Conservation (phyloP, 2,888 invertebrate genomes). For the Philonicus albiceps region DNA sequence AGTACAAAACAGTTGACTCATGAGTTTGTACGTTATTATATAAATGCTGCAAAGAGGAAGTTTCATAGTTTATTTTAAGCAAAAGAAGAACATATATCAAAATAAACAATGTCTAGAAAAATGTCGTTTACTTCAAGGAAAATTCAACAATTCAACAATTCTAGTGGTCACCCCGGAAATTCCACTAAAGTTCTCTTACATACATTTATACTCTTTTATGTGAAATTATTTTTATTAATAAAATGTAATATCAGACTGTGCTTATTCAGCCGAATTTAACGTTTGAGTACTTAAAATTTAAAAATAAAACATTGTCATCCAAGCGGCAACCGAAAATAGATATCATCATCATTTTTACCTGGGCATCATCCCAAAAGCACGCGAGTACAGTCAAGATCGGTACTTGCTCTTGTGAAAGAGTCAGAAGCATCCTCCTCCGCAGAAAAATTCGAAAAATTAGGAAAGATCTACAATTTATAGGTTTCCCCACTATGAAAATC, state of each 20-base stretch:
- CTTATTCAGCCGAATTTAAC: constrained; percentile 1
- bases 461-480: neutral
- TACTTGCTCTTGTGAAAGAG: neutral
- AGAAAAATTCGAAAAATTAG: neutral
- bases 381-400: neutral
- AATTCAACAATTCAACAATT: neutral
- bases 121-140: neutral
- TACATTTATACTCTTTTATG: neutral
- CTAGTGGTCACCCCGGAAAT: neutral
- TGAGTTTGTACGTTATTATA: neutral
- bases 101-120: neutral
- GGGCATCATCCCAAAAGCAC: constrained; percentile 42
- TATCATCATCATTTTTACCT: constrained; percentile 29
- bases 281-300: neutral
- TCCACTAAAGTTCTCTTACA: neutral
- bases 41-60: neutral
- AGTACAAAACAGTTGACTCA: neutral
- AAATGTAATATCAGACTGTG: neutral
- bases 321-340: constrained; percentile 21
- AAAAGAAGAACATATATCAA: neutral
- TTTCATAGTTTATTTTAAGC: neutral
- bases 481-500: neutral
- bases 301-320: constrained; percentile 42
- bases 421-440: neutral
- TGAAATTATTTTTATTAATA: neutral